These are phyloP conservation scores for Tachuris rubrigastra DNA, from an alignment of 2,113 vertebrate genomes.

Conservation along the genomic window DNA sequence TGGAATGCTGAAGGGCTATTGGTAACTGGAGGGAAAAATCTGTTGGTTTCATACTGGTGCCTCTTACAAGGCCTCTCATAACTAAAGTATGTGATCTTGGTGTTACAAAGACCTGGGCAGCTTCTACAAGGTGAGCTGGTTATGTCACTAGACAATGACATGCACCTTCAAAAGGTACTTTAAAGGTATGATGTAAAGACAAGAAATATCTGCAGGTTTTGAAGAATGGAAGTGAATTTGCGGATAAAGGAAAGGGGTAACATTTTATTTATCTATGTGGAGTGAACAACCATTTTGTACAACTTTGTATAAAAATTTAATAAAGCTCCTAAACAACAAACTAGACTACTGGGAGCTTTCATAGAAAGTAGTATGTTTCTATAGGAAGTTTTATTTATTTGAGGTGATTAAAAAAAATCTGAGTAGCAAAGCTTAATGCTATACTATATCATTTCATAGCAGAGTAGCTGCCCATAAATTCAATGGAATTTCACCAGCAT, in stretches of 20 bases:
- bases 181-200: rapidly evolving
- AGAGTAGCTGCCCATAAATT: background rate
- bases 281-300: background rate
- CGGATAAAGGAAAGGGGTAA: background rate
- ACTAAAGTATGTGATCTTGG: background rate
- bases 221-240: background rate
- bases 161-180: background rate
- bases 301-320: background rate
- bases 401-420: slow-evolving; percentile 12
- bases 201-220: background rate
- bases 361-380: background rate
- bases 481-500: background rate
- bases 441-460: background rate
- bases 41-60: background rate
- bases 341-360: background rate
- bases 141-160: background rate
- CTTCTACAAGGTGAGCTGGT: background rate
- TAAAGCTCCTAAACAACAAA: slow-evolving; percentile 1
- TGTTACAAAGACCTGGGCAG: background rate
- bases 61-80: background rate
- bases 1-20: background rate
- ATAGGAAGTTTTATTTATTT: slow-evolving; percentile 11
- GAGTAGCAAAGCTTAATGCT: slow-evolving; percentile 4
- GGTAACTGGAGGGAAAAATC: background rate
- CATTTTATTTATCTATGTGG: background rate